These are phyloP conservation scores for Holacanthella duospinosa DNA, from an alignment of 2,888 invertebrate genomes.

Conservation along the genomic window DNA sequence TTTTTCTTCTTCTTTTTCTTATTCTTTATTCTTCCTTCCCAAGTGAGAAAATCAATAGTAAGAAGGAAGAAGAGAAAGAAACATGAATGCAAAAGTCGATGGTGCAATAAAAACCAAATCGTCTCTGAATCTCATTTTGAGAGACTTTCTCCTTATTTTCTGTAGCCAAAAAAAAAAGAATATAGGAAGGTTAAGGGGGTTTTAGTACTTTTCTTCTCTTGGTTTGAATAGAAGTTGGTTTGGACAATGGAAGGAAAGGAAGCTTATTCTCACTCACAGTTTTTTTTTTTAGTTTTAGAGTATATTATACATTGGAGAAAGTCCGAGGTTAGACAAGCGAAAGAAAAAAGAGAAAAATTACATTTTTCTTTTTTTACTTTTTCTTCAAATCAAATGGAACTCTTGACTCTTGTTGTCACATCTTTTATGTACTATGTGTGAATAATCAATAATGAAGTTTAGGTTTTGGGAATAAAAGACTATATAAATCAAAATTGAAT, in stretches of 20 bases:
- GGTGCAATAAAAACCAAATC: constrained; percentile 38
- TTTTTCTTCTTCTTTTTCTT: neutral
- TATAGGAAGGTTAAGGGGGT: neutral
- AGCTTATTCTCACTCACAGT: neutral
- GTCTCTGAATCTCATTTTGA: constrained; percentile 38
- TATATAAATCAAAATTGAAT: no score
- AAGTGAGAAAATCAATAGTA: constrained; percentile 38
- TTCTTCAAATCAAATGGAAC: no score
- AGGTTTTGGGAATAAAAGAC: no score
- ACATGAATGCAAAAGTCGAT: constrained; percentile 38
- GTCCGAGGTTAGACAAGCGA: constrained; percentile 3
- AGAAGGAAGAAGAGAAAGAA: constrained; percentile 11
- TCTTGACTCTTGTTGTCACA: no score
- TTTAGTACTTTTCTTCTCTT: neutral
- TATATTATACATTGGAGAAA: neutral
- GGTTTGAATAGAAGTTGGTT: neutral
- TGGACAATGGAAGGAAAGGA: constrained; percentile 3
- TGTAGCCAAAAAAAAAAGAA: neutral
- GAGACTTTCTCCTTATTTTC: constrained; percentile 11
- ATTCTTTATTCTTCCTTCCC: constrained; percentile 1
- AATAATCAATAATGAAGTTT: no score
- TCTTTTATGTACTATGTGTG: no score
- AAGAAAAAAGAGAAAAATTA: no score
- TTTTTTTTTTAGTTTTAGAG: neutral
- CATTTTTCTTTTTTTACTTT: no score